Conservation (phyloP, 2,888 invertebrate species). For the Hermaeophaga mercurialis region DNA sequence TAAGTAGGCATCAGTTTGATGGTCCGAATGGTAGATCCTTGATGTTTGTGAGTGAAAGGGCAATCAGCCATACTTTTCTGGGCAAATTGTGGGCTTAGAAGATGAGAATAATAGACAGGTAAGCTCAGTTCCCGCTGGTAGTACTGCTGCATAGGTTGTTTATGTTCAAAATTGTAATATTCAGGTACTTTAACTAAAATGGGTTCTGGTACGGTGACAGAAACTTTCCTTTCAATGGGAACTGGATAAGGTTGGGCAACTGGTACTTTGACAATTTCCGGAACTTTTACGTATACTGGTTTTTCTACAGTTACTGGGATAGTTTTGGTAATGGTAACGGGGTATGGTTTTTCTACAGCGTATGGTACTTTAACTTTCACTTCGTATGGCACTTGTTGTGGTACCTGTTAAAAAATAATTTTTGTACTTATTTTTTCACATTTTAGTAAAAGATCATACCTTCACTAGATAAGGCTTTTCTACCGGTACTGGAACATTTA, state of each 20-base stretch:
- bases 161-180: slow-evolving; percentile 30
- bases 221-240: slow-evolving; percentile 36
- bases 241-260: slow-evolving; percentile 44
- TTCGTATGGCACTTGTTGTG: slow-evolving; percentile 45
- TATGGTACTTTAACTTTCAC: slow-evolving; percentile 39
- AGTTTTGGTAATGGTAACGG: slow-evolving; percentile 43
- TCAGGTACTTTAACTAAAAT: slow-evolving; percentile 43
- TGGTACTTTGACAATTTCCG: slow-evolving; percentile 42
- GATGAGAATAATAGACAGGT: background rate
- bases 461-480: slow-evolving; percentile 49
- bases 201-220: slow-evolving; percentile 43
- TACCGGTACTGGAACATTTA: slow-evolving; percentile 45
- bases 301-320: slow-evolving; percentile 44
- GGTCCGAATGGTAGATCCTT: background rate
- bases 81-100: no score
- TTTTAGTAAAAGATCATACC: background rate
- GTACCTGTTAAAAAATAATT: slow-evolving; percentile 30
- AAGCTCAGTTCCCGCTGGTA: background rate
- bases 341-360: slow-evolving; percentile 49
- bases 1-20: background rate
- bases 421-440: background rate
- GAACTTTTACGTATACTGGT: slow-evolving; percentile 44
- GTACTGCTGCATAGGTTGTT: slow-evolving; percentile 11
- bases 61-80: background rate
- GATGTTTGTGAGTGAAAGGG: background rate